These are phyloP conservation scores for Strix aluco DNA, from an alignment of 2,113 vertebrate genomes.

Conservation along the genomic window DNA sequence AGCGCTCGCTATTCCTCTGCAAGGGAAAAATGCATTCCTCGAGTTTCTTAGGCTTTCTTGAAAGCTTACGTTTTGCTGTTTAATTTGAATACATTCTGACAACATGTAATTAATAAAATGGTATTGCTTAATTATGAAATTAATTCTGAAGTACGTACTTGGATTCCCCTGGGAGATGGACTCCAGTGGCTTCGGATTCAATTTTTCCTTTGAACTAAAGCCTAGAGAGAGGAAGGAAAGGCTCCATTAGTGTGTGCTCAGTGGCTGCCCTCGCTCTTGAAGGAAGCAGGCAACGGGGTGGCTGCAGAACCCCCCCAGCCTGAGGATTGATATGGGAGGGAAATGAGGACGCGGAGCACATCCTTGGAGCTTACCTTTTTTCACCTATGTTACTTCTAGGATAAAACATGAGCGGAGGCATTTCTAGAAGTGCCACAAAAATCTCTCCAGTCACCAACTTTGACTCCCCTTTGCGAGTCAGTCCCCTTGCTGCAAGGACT, in stretches of 20 bases:
- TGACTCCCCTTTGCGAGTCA: neutral
- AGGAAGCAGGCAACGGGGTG: neutral
- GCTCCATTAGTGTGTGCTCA: neutral
- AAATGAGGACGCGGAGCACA: neutral
- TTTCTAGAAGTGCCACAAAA: neutral
- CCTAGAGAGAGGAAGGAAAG: slow-evolving; percentile 76
- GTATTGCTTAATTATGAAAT: neutral
- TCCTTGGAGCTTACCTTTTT: neutral
- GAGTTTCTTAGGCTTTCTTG: neutral
- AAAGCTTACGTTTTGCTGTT: neutral
- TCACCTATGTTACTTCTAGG: neutral
- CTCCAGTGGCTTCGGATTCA: slow-evolving; percentile 74
- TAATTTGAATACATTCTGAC: neutral
- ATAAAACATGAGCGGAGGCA: neutral
- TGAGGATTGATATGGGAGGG: neutral
- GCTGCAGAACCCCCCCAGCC: neutral
- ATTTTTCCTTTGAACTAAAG: slow-evolving; percentile 79
- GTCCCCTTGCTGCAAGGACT: neutral
- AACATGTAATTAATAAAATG: neutral
- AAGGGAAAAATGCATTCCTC: neutral
- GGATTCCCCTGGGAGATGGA: slow-evolving; percentile 84
- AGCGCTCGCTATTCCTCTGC: neutral
- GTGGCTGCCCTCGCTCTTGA: neutral
- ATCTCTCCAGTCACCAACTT: neutral
- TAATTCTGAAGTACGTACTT: slow-evolving; percentile 77